Conservation (phyloP, 2,797 vertebrate genomes). For the Rhynchonycteris naso region DNA sequence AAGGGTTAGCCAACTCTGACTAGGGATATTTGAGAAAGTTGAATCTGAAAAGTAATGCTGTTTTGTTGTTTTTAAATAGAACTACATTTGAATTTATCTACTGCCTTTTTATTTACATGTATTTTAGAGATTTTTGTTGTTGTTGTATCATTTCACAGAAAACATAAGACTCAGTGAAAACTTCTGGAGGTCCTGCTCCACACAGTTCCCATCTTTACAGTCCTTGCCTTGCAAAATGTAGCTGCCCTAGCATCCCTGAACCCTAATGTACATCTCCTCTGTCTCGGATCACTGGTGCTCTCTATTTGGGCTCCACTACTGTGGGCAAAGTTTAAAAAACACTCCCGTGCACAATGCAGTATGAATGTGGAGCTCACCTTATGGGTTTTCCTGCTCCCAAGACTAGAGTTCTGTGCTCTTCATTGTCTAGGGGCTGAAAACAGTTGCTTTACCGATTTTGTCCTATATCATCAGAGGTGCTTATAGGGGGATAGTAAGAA, state of each 20-base stretch:
- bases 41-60: not conserved
- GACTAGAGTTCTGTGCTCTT: not conserved
- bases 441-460: not conserved
- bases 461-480: not conserved
- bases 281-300: not conserved
- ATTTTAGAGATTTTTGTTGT: constrained; percentile 15
- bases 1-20: not conserved
- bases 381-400: not conserved
- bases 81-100: not conserved
- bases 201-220: not conserved
- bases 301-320: not conserved
- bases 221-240: not conserved
- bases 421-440: not conserved
- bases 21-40: not conserved
- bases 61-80: not conserved
- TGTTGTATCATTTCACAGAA: not conserved
- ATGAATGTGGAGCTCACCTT: not conserved
- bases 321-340: not conserved
- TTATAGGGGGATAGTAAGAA: not conserved
- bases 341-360: not conserved
- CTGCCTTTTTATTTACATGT: not conserved
- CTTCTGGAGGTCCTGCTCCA: constrained; percentile 5
- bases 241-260: not conserved
- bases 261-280: not conserved
- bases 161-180: not conserved